Percentiles rank a stretch among this genome's conserved stretches.
phyloP scores from a whole-genome alignment of 2,113 vertebrate genomes.

The Pycnonotus jocosus region DNA sequence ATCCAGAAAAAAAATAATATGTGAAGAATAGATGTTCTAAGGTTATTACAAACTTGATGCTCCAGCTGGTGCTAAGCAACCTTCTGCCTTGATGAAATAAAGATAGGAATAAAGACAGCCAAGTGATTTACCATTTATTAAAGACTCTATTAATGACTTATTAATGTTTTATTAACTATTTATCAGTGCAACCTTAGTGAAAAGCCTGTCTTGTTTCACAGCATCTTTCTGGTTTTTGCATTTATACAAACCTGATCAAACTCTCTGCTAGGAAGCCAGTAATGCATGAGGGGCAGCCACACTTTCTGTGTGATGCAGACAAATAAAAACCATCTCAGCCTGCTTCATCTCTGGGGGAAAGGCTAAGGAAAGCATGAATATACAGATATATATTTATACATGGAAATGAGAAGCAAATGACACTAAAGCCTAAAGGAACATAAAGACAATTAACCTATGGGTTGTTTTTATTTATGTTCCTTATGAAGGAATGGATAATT shows the following conservation, averaged over 20 bases:
- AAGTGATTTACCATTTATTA: slow-evolving; percentile 49
- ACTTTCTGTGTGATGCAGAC: not conserved
- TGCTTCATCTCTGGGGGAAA: not conserved
- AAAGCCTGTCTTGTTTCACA: not conserved
- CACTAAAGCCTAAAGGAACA: not conserved
- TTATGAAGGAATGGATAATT: not conserved
- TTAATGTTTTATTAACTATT: slow-evolving; percentile 55
- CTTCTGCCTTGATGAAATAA: slow-evolving; percentile 2
- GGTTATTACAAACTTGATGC: not conserved
- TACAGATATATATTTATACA: not conserved
- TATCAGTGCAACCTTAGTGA: slow-evolving; percentile 25
- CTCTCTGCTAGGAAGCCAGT: not conserved
- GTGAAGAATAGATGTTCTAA: not conserved
- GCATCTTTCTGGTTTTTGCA: not conserved
- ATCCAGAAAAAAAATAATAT: not conserved
- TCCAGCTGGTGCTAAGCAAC: slow-evolving; percentile 5
- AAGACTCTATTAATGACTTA: slow-evolving; percentile 35
- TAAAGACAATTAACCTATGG: not conserved
- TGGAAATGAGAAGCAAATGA: not conserved
- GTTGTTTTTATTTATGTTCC: not conserved
- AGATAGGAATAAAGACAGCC: slow-evolving; percentile 13
- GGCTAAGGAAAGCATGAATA: not conserved
- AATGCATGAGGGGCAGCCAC: not conserved
- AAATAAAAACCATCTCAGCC: not conserved
- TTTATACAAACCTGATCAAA: slow-evolving; percentile 2